A percentile compares a stretch with the other conserved stretches of the same genome.
Conservation (phyloP, 1,140 invertebrate species). For the Drosophila gunungcola region DNA sequence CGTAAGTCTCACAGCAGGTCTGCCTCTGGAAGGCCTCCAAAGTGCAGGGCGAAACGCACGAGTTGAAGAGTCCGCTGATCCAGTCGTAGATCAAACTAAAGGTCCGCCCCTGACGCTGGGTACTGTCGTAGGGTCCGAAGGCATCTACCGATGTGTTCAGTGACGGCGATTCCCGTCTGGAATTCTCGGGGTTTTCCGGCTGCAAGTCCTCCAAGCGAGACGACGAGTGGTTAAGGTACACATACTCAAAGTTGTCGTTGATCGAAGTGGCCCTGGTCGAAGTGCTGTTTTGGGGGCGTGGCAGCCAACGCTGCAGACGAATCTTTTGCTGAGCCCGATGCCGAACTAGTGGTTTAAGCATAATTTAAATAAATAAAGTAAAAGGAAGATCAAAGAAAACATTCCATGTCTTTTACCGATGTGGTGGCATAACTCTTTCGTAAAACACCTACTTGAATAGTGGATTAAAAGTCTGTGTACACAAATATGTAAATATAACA, state of each 20-base stretch:
- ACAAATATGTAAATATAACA: too few relatives aligned
- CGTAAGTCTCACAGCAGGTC: slow-evolving; percentile 66
- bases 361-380: too few relatives aligned
- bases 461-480: too few relatives aligned
- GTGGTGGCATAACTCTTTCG: too few relatives aligned
- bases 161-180: neutral
- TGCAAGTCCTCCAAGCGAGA: slow-evolving; percentile 55
- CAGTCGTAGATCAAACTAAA: slow-evolving; percentile 66
- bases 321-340: slow-evolving; percentile 58
- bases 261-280: slow-evolving; percentile 7
- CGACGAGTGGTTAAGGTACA: slow-evolving; percentile 45
- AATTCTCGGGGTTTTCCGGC: neutral
- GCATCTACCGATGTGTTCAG: slow-evolving; percentile 58
- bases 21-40: slow-evolving; percentile 69
- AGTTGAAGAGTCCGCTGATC: slow-evolving; percentile 53
- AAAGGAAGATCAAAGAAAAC: too few relatives aligned
- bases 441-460: too few relatives aligned
- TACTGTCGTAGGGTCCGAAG: slow-evolving; percentile 56
- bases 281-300: slow-evolving; percentile 1
- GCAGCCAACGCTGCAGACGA: slow-evolving; percentile 46
- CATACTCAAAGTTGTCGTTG: slow-evolving; percentile 47
- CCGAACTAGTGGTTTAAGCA: slow-evolving; percentile 23
- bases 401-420: too few relatives aligned
- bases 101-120: slow-evolving; percentile 67
- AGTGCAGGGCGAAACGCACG: slow-evolving; percentile 71